Conservation (phyloP, 1,140 invertebrate species). For the Papilio polytes region DNA sequence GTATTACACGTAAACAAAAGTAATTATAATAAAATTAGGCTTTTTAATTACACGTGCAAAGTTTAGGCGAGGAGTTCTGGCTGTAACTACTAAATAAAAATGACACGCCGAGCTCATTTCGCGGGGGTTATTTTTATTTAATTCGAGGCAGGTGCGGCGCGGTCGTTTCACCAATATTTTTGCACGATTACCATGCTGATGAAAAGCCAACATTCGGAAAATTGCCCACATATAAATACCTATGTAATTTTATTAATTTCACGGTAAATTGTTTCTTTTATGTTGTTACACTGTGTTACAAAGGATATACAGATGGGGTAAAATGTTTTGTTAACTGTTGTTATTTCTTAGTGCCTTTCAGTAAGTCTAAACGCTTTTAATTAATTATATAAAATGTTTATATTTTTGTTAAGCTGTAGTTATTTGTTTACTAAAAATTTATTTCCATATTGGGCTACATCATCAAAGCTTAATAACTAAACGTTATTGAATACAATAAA, state of each 20-base stretch:
- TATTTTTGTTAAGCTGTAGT: too few relatives aligned
- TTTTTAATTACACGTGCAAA: slow-evolving; percentile 26
- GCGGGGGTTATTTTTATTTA: slow-evolving; percentile 80
- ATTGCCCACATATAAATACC: slow-evolving; percentile 56
- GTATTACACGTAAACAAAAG: not conserved
- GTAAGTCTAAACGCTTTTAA: not conserved
- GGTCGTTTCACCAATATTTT: slow-evolving; percentile 76
- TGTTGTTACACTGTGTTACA: slow-evolving; percentile 40
- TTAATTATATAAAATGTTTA: not conserved
- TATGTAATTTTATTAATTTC: slow-evolving; percentile 59
- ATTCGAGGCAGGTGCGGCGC: slow-evolving; percentile 74
- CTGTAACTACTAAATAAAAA: slow-evolving; percentile 21
- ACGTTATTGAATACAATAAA: too few relatives aligned
- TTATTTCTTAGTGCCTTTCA: not conserved
- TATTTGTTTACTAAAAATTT: too few relatives aligned
- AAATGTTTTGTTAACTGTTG: not conserved
- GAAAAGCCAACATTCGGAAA: slow-evolving; percentile 77
- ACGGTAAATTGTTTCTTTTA: slow-evolving; percentile 53
- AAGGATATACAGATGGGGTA: slow-evolving; percentile 19
- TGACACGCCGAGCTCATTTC: slow-evolving; percentile 56
- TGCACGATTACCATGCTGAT: slow-evolving; percentile 81
- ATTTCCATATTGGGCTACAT: not conserved
- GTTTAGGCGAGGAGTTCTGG: not conserved
- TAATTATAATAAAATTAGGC: slow-evolving; percentile 23
- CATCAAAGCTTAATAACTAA: not conserved